Evolutionary conservation across 1,140 invertebrate species (phyloP), one percentile per base, ranked within the genome.

Genomic region (Tetraneura akinire): DNA sequence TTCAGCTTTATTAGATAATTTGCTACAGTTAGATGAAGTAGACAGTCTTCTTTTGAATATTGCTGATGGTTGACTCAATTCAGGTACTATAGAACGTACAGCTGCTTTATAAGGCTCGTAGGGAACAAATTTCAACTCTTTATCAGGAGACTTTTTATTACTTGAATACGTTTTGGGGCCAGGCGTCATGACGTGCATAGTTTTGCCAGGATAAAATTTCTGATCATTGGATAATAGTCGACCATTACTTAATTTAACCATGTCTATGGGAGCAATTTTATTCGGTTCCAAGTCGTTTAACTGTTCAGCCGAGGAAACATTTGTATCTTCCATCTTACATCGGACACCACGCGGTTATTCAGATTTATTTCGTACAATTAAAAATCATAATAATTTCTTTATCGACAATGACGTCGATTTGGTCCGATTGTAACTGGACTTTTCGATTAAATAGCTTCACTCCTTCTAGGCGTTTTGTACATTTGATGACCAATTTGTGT

Each of bases 71-170:
- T 60, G 21, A 60, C 51, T 57, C 3, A 76, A 76, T 42, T 76
- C 83, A 10, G 90, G 88, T 62, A 91, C 87, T 80, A 95, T 91
- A 62, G 92, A 92, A 85, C 91, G 92, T 0, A 94, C 91, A 81
- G 94, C 93, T 78, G 90, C 93, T 84, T 94, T 92, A 83, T 95
- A 96, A 0, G 94, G 94, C 84, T 96, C 94, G 83, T 93, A 95
- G 1, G 94, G 94, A 26, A 96, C 89, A 86, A 96, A 96, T 85
- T 93, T 94, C 1, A 93, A 92, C 83, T 91, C 91, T 83, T 91
- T 93, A 0, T 88, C 88, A 4, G 73, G 53, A 0, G 73, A 76
- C 21, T 76, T 85, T 91, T 91, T 23, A 89, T 83, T 2, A 85
- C 85, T 82, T 83, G 83, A 53, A n/a, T 60, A 60, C 60, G 16